A percentile compares a stretch with the other conserved stretches of the same genome.
phyloP scores from a whole-genome alignment of 2,888 invertebrate species.

The Himalopsyche tibetana region DNA sequence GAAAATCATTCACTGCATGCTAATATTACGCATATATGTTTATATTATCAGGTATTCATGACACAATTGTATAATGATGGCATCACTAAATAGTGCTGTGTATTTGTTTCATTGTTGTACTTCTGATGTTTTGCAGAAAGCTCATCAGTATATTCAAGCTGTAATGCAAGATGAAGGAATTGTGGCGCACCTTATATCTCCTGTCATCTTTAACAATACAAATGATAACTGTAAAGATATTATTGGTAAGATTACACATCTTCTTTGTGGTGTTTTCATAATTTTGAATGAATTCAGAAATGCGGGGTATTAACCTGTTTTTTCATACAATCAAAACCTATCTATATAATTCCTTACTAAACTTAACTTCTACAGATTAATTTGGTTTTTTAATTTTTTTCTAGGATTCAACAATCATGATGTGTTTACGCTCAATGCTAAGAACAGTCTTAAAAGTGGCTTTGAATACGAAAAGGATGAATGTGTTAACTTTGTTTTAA shows the following conservation, averaged over 20 bases:
- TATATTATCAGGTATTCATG: too few relatives aligned
- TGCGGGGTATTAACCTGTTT: too few relatives aligned
- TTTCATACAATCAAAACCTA: too few relatives aligned
- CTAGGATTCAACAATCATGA: not conserved
- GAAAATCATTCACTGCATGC: too few relatives aligned
- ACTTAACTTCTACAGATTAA: too few relatives aligned
- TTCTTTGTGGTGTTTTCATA: too few relatives aligned
- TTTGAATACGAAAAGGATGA: not conserved
- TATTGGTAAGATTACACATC: not conserved
- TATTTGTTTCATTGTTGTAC: too few relatives aligned
- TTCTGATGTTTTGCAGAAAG: not conserved
- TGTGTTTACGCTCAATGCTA: not conserved
- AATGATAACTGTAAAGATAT: not conserved
- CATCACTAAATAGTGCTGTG: too few relatives aligned
- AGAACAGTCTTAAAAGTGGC: not conserved
- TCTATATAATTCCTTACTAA: too few relatives aligned
- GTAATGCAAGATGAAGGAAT: constrained; percentile 4
- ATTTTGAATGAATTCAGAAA: too few relatives aligned
- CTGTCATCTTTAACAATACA: not conserved
- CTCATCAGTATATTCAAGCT: not conserved
- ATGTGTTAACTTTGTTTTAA: not conserved
- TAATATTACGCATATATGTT: too few relatives aligned
- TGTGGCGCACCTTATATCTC: not conserved
- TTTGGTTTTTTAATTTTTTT: not conserved
- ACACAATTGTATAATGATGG: too few relatives aligned